Evolutionary conservation across 2,797 vertebrate genomes (phyloP).

Genomic region (Anabacerthia variegaticeps): DNA sequence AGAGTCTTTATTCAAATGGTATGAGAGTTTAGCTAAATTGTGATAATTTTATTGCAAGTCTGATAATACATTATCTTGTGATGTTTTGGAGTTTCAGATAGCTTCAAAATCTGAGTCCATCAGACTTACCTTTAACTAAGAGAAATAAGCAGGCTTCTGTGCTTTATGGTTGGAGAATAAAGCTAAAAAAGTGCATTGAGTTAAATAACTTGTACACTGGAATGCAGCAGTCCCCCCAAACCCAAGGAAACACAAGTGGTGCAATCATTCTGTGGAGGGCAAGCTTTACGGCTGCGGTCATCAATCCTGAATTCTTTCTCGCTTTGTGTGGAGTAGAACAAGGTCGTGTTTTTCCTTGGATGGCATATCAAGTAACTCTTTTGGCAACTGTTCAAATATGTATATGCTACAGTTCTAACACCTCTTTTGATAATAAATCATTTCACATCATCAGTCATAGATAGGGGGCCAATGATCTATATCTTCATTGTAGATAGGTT

Average conservation of each 20-base stretch:
- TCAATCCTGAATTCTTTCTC: background rate
- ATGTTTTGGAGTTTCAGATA: background rate
- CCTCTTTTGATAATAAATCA: background rate
- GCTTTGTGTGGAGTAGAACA: background rate
- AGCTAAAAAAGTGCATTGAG: background rate
- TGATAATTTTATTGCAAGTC: background rate
- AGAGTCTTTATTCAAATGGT: background rate
- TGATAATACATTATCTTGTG: accelerated
- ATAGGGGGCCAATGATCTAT: background rate
- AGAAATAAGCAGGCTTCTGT: background rate
- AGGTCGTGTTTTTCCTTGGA: background rate
- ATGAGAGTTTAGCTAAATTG: background rate
- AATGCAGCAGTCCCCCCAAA: background rate
- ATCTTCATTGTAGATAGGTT: background rate
- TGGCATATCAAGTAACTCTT: background rate
- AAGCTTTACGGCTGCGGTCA: background rate
- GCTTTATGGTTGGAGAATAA: background rate
- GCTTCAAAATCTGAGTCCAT: background rate
- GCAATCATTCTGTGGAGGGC: background rate
- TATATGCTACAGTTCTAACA: background rate
- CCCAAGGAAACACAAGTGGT: background rate
- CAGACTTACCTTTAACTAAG: background rate
- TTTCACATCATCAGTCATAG: background rate
- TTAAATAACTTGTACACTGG: background rate
- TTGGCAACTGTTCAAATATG: background rate